Conservation (phyloP, 2,797 vertebrate genomes). For the Thunnus albacares region DNA sequence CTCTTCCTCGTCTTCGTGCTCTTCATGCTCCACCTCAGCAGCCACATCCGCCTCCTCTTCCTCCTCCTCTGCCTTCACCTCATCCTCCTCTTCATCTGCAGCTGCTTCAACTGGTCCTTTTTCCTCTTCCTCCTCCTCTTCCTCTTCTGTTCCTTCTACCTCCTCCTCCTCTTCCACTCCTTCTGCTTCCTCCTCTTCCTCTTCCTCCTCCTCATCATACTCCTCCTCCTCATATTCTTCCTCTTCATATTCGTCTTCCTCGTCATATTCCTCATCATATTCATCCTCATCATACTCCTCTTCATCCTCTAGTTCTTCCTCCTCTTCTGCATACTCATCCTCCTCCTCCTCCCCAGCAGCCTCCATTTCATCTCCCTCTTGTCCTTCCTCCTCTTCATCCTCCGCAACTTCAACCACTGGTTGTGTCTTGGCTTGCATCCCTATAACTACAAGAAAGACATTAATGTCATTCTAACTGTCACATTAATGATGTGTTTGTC, state of each 20-base stretch:
- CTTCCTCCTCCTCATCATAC: neutral
- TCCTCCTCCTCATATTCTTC: neutral
- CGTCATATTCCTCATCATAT: neutral
- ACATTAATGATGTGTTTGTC: too few species aligned
- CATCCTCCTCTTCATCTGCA: neutral
- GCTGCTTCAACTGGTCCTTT: conserved; percentile 12
- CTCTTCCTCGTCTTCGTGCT: neutral
- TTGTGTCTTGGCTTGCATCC: conserved; percentile 67
- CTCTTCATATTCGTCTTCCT: neutral
- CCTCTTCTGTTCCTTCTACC: neutral
- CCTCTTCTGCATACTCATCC: neutral
- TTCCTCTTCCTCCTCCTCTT: conserved; percentile 1
- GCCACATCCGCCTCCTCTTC: neutral
- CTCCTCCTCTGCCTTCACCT: neutral
- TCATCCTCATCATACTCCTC: conserved; percentile 9
- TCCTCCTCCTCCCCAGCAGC: conserved; percentile 23
- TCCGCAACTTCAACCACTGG: conserved; percentile 61
- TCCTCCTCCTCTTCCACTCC: conserved; percentile 29
- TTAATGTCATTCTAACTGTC: neutral
- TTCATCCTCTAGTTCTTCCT: neutral
- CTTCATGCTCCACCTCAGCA: neutral
- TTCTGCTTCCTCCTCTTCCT: fast-evolving
- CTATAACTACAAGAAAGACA: conserved; percentile 72
- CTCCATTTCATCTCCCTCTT: neutral
- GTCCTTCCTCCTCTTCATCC: conserved; percentile 49